Evolutionary conservation across 1,140 invertebrate genomes (phyloP).

Genomic region (Drosophila grimshawi): DNA sequence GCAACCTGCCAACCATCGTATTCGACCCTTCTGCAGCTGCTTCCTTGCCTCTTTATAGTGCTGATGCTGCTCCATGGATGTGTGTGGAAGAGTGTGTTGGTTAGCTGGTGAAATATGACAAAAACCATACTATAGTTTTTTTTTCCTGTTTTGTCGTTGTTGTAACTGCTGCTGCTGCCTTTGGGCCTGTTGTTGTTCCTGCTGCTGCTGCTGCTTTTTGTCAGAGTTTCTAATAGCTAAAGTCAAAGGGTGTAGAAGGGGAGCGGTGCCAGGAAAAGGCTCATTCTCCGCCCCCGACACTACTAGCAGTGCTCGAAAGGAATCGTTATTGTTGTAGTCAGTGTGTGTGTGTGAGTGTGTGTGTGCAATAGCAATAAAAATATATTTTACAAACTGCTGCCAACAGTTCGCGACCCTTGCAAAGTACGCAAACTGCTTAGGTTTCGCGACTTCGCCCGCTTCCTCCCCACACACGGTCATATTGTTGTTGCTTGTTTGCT

Average conservation of each 20-base stretch:
- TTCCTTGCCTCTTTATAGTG: conserved; percentile 1
- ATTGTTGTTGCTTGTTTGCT: conserved; percentile 51
- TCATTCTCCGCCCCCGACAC: conserved; percentile 28
- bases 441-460: conserved; percentile 45
- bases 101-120: conserved; percentile 74
- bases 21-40: conserved; percentile 5
- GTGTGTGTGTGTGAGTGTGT: conserved; percentile 29
- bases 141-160: conserved; percentile 43
- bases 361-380: conserved; percentile 78
- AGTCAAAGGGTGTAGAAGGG: conserved; percentile 59
- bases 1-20: conserved; percentile 22
- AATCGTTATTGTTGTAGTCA: conserved; percentile 51
- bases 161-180: conserved; percentile 16
- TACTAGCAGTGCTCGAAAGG: conserved; percentile 46
- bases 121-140: conserved; percentile 73
- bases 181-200: not conserved
- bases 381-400: conserved; percentile 81
- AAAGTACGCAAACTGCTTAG: conserved; percentile 65
- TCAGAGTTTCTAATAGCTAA: conserved; percentile 72
- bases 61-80: conserved; percentile 18
- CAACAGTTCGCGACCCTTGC: conserved; percentile 60
- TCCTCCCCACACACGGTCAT: conserved; percentile 22
- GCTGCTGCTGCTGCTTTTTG: conserved; percentile 61
- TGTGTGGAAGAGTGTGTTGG: conserved; percentile 28
- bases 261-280: conserved; percentile 8